phyloP scores from a whole-genome alignment of 2,888 invertebrate species.

The Pocota personata region DNA sequence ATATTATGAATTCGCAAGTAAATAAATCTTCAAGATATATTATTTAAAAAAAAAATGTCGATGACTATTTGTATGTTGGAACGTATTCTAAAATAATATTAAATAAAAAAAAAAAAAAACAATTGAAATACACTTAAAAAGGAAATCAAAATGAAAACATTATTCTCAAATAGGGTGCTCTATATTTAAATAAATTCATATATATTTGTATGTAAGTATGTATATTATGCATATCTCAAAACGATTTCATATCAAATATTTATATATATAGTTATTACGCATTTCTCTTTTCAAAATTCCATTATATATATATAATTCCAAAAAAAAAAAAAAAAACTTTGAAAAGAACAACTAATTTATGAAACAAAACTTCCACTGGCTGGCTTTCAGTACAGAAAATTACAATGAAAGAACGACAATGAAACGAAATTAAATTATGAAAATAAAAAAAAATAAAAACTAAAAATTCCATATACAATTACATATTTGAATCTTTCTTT shows the following conservation, averaged over 20 bases:
- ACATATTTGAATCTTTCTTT: slow-evolving; percentile 16
- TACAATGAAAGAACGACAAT: slow-evolving; percentile 61
- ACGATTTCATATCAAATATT: slow-evolving; percentile 64
- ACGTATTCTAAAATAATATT: not conserved
- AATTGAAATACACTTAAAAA: not conserved
- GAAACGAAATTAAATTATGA: slow-evolving; percentile 14
- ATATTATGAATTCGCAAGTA: no score
- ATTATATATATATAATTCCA: slow-evolving; percentile 45
- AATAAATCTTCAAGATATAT: slow-evolving; percentile 28
- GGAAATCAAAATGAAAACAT: slow-evolving; percentile 13
- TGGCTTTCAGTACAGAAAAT: slow-evolving; percentile 55
- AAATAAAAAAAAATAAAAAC: not conserved
- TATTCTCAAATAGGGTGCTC: slow-evolving; percentile 47
- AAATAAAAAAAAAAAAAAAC: not conserved
- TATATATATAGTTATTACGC: slow-evolving; percentile 50
- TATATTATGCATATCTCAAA: slow-evolving; percentile 66
- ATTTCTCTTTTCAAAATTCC: slow-evolving; percentile 57
- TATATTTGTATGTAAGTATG: slow-evolving; percentile 66
- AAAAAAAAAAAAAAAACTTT: no score
- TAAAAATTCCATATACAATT: slow-evolving; percentile 29
- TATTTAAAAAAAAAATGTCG: not conserved
- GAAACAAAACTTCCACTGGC: slow-evolving; percentile 62
- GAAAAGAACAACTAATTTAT: slow-evolving; percentile 55
- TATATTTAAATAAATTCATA: slow-evolving; percentile 46
- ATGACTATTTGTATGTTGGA: not conserved